Evolutionary conservation across 2,888 invertebrate species (phyloP), one percentile per base, ranked within the genome.

Genomic region (Phragmatobia fuliginosa): DNA sequence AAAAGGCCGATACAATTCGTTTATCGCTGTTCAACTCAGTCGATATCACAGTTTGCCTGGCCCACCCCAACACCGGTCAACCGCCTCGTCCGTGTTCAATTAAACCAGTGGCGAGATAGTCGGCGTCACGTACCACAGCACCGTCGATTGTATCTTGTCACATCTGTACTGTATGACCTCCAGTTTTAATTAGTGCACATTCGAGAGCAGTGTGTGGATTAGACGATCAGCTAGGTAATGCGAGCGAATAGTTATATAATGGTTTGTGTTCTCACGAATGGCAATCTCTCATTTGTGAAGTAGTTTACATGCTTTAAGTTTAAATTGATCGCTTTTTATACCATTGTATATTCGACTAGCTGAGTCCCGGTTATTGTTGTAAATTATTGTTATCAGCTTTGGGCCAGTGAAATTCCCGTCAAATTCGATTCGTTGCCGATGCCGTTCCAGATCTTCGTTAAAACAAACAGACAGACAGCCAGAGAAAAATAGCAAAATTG

Each of bases 81-180:
- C 75, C 80, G 86, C 83, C 82, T 78, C 81, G 84, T 80, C 87
- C 90, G 87, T 89, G 91, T 91, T 91, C 91, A 92, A 91, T 92
- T 92, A 91, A 91, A 91, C 85, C 83, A 84, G 84, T 71, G 82
- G 86, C 83, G 77, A 89, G 91, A 92, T 92, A 92, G 84, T 88
- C 83, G 73, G 81, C 86, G 87, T 91, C 92, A 92, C 92, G 92
- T 92, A 90, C 86, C 79, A 78, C 73, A 74, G 75, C 79, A 78
- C 81, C 76, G 82, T 79, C 87, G 88, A 88, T 88, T 88, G 86
- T 91, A 90, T 91, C 92, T 89, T 86, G 88, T 92, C 91, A 88
- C 88, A 90, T 90, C 87, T 87, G 85, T 83, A 83, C 85, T 81
- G 80, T 77, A 84, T 83, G 83, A 82, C 81, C 82, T 80, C 81